Conservation (phyloP, 2,113 vertebrate species). For the Elephantulus edwardii region DNA sequence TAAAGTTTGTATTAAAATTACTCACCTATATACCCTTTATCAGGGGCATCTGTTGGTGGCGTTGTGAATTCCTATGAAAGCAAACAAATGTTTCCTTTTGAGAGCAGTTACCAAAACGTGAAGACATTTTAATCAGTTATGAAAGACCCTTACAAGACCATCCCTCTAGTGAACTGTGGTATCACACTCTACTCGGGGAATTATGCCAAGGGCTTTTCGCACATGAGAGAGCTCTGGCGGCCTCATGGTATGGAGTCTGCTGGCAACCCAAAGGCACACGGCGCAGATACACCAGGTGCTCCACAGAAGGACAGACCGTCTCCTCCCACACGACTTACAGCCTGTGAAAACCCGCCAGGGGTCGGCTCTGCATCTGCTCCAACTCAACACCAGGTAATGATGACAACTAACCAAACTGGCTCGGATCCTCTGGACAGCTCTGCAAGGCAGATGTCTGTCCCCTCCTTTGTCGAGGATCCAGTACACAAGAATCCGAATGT, state of each 20-base stretch:
- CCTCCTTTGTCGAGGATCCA: neutral
- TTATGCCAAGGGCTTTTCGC: neutral
- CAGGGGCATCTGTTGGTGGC: constrained; percentile 89
- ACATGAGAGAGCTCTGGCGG: no score
- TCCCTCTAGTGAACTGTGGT: neutral
- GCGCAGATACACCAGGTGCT: no score
- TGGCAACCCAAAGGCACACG: no score
- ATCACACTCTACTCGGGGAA: neutral
- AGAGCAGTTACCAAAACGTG: neutral
- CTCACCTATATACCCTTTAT: constrained; percentile 95
- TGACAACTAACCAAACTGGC: no score
- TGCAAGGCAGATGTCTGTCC: neutral
- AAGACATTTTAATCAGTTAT: neutral
- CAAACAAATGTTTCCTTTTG: constrained; percentile 38
- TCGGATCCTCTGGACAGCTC: neutral
- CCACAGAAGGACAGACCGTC: no score
- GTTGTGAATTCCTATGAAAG: constrained; percentile 89
- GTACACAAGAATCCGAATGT: neutral
- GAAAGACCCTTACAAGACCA: neutral
- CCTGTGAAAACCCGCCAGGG: no score
- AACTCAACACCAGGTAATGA: no score
- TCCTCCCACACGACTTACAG: no score
- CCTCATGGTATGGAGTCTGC: no score
- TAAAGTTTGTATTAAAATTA: constrained; percentile 38
- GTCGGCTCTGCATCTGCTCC: no score